Evolutionary conservation across 2,888 invertebrate genomes (phyloP), one percentile per base, ranked within the genome.

Genomic region (Ectropis crepuscularia): DNA sequence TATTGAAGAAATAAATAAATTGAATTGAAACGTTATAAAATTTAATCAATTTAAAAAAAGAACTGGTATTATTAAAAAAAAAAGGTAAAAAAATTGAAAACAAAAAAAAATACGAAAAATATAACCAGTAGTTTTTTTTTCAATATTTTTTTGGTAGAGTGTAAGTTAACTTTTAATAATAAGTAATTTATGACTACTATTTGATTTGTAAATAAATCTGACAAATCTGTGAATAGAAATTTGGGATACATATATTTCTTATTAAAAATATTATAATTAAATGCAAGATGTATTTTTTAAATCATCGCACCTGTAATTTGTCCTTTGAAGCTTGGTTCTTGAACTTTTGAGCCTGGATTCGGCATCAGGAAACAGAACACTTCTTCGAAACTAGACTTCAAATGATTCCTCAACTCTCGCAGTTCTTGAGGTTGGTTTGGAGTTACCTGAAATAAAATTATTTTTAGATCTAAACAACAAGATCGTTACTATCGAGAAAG

Each of bases 281-380:
- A 7, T 7, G 11, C 4, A 1, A 28, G 16, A 4, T 28, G 16
- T 28, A 28, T 4, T 28, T 1, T 28, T 41, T 41, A 1, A 41
- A 41, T 41, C 16, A 28, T 28, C 12, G 42, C 53, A 70, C 70
- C 65, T n/a, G 45, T 38, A n/a, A 67, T 43, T 10, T 57, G 57
- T 6, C 70, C 70, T 6, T 45, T 55, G 43, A 62, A 71, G 0
- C 53, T 45, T n/a, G 51, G 53, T 8, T 55, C 55, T 5, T 49
- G n/a, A 0, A 71, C 67, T 8, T 42, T 28, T 9, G 69, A 67
- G 5, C 71, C 71, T 42, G 71, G 71, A 38, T 69, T 67, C 5
- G 71, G 71, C 71, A 71, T 67, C 39, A 71, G 51, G 36, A 71
- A 71, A 28, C 65, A 68, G 5, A 57, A 49, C 4, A 71, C 63